Conservation (phyloP, 2,113 vertebrate genomes). For the Phaethornis superciliosus region DNA sequence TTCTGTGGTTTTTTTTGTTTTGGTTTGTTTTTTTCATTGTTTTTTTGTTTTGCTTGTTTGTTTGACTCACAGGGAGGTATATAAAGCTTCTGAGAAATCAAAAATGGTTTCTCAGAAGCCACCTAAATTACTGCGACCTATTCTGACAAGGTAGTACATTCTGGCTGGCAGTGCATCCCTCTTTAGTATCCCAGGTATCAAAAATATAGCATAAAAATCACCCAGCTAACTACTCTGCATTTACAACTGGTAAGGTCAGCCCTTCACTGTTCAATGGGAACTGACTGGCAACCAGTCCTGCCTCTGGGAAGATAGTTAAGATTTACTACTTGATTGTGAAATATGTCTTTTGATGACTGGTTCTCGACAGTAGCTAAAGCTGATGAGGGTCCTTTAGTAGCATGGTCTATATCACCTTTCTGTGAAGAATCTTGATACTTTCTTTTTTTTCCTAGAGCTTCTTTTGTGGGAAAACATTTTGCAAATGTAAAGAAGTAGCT, state of each 20-base stretch:
- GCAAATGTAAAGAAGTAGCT: neutral
- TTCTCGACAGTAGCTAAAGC: neutral
- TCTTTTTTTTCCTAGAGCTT: neutral
- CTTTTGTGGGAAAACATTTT: neutral
- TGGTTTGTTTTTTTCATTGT: too few species aligned
- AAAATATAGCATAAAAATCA: neutral
- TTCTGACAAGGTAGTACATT: neutral
- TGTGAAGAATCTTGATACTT: neutral
- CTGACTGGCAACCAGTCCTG: neutral
- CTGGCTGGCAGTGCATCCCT: neutral
- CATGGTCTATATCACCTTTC: neutral
- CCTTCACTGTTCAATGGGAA: neutral
- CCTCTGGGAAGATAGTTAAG: neutral
- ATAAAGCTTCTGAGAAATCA: slow-evolving; percentile 11
- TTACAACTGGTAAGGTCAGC: neutral
- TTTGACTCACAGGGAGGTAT: neutral
- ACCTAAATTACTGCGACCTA: neutral
- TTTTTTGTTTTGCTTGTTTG: too few species aligned
- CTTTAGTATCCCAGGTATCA: neutral
- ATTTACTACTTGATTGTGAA: neutral
- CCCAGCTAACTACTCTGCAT: neutral
- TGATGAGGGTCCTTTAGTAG: neutral
- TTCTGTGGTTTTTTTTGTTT: too few species aligned
- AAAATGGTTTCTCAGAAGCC: neutral
- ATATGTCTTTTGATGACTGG: neutral